These are phyloP conservation scores for Poecilus cupreus DNA, from an alignment of 2,888 invertebrate species.

Conservation along the genomic window DNA sequence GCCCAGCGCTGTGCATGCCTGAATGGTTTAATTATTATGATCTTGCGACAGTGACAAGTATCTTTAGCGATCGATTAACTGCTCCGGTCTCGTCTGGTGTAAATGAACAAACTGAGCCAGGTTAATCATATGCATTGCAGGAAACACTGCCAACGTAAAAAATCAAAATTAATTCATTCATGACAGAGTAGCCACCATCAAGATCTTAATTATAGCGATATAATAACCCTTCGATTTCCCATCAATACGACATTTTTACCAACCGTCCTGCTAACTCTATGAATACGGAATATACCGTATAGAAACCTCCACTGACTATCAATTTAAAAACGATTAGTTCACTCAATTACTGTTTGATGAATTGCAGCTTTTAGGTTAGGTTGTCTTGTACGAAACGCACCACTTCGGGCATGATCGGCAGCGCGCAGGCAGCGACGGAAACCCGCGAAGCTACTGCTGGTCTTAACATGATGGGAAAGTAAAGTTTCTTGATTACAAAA, in stretches of 20 bases:
- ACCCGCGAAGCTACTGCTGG: background rate
- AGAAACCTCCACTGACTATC: conserved; percentile 42
- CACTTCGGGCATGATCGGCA: conserved; percentile 19
- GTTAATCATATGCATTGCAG: conserved; percentile 47
- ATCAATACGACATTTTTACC: conserved; percentile 38
- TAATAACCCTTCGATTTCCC: conserved; percentile 48
- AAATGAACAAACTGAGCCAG: background rate
- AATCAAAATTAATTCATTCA: conserved; percentile 41
- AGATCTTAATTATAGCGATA: conserved; percentile 52
- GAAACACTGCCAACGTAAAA: conserved; percentile 26
- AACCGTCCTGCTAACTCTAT: conserved; percentile 39
- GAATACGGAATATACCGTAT: conserved; percentile 51
- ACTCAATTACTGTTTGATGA: conserved; percentile 63
- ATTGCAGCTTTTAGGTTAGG: conserved; percentile 61
- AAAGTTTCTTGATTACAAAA: conserved; percentile 59
- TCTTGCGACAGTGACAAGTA: conserved; percentile 6
- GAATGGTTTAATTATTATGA: background rate
- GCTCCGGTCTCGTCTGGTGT: background rate
- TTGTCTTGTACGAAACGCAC: background rate
- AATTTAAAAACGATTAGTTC: conserved; percentile 62
- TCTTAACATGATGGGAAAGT: conserved; percentile 2
- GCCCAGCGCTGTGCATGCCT: background rate
- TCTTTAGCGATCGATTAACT: background rate
- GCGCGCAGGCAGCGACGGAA: background rate
- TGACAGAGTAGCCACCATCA: conserved; percentile 43